Base-by-base conservation (phyloP, 2,888 invertebrate genomes). In the Aradus depressus region DNA sequence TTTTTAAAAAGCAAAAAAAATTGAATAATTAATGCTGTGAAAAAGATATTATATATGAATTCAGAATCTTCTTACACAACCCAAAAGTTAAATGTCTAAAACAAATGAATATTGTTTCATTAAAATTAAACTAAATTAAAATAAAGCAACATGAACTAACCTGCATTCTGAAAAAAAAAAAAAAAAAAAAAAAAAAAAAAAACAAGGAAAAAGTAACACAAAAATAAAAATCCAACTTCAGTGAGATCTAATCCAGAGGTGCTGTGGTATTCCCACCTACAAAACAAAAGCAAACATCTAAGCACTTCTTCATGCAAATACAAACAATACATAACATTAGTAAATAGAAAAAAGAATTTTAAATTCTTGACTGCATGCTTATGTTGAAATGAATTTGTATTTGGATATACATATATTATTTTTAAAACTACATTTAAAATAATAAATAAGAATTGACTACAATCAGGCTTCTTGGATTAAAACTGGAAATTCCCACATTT, bases 201-300 rank as follows among this genome's bases (percentile, higher is more conserved):
- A n/a, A n/a, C n/a, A n/a, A n/a, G n/a, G n/a, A n/a, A n/a, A n/a
- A n/a, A n/a, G n/a, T n/a, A n/a, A n/a, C n/a, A n/a, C n/a, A n/a
- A n/a, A n/a, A n/a, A n/a, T n/a, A 45, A 45, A 35, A 31, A 44
- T 22, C 26, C 32, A 35, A 44, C 44, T 32, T 44, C 38, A 50
- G 41, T 44, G 28, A 34, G 26, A 25, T 44, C 45, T 58, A 58
- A 32, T 56, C 56, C 47, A 44, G 56, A 37, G 53, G 48, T 32
- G 47, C 26, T 35, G 65, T 66, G 64, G 66, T 64, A 65, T 53
- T 51, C 48, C 47, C 56, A 53, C 68, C 68, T 68, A 68, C 53
- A 64, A 64, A 62, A 65, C 55, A 57, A 58, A 53, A 45, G 21
- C 44, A 45, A 31, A 45, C 32, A 23, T 22, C 44, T 45, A 45